Conservation (phyloP, 1,140 invertebrate species). For the Cydia amplana region DNA sequence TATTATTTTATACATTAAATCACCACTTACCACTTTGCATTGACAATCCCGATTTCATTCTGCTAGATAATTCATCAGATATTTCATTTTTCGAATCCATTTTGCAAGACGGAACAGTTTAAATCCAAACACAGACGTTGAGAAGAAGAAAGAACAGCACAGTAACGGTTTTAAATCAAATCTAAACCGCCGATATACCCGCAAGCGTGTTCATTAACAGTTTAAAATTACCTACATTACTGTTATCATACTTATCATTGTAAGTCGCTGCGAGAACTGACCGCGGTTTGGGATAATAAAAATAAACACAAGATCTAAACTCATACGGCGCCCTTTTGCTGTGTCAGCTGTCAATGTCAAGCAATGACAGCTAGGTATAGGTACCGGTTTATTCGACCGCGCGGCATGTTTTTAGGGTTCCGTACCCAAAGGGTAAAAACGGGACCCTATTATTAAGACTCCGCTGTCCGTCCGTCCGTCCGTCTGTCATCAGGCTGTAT, state of each 20-base stretch:
- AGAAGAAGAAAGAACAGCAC: not conserved
- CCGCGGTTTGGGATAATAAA: not conserved
- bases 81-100: not conserved
- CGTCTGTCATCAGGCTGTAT: too few species aligned
- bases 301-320: not conserved
- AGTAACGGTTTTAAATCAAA: conserved; percentile 3
- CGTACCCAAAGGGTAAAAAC: too few species aligned
- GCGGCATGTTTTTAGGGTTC: too few species aligned
- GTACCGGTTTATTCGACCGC: not conserved
- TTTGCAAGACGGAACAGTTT: not conserved
- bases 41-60: not conserved
- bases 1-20: not conserved
- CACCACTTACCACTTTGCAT: not conserved
- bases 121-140: not conserved
- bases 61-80: not conserved
- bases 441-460: too few species aligned
- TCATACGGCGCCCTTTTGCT: not conserved
- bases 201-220: not conserved
- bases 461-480: too few species aligned
- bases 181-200: not conserved
- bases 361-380: too few species aligned
- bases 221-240: not conserved
- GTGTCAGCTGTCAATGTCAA: not conserved
- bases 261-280: not conserved
- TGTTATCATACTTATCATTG: not conserved